Base-by-base conservation (phyloP, 1,140 invertebrate species). In the Drosophila setifemur region DNA sequence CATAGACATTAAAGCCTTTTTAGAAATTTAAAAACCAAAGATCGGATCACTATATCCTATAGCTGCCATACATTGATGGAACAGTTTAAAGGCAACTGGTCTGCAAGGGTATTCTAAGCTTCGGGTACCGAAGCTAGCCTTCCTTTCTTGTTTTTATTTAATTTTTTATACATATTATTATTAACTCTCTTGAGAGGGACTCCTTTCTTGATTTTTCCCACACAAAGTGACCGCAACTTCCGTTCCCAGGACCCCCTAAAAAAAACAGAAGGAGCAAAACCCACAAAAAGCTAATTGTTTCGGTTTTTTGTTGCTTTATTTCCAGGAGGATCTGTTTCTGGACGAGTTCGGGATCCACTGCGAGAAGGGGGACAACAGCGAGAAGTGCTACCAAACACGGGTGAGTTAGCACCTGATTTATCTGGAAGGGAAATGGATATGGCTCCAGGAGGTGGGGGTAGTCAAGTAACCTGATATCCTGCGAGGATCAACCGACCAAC, bases 291-390 rank as follows among this genome's bases (percentile, higher is more conserved):
- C 43, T 70, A 58, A 49, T 44, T 70, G 52, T 23, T 31, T 58
- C 45, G 28, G 49, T 19, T 70, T 71, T 42, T 40, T 39, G n/a
- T 53, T 49, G 5, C 14, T 45, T 18, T 19, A 47, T 74, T 89
- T 73, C 63, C 71, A 89, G 87, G 87, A 89, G 79, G 73, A 81
- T 74, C 53, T 76, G 26, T 89, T 89, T 81, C 66, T 81, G 48
- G 83, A 89, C 54, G 87, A 89, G 37, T 87, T 81, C 29, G 87
- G 87, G 9, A 71, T 89, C 11, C 57, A 73, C 21, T 89, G 87
- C 55, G 78, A 67, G 18, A 83, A 73, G 63, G 82, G 75, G 39
- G 74, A 81, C 72, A 89, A 70, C 49, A 67, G 78, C 29, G 69
- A 78, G 31, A 79, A 77, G 68, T 89, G 87, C 64, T 89, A 89